These are phyloP conservation scores for Xestoiulus laeticollis DNA, from an alignment of 2,888 invertebrate species.

Conservation along the genomic window DNA sequence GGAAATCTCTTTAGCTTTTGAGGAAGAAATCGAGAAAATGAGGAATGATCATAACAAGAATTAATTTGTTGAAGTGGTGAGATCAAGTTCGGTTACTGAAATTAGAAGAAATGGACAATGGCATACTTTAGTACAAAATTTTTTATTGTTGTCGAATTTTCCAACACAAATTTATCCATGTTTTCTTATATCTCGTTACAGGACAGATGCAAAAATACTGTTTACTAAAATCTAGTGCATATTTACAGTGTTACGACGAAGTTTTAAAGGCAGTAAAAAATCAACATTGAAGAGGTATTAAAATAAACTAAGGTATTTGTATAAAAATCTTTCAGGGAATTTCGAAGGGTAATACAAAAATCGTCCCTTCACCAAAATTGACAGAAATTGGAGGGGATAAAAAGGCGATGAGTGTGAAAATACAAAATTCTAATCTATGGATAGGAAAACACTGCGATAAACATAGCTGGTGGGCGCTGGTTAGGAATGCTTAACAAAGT, in stretches of 20 bases:
- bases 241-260: slow-evolving; percentile 4
- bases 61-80: too few species aligned
- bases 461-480: neutral
- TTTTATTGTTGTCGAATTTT: neutral
- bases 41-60: too few species aligned
- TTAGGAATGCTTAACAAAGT: neutral
- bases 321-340: slow-evolving; percentile 27
- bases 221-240: slow-evolving; percentile 22
- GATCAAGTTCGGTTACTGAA: too few species aligned
- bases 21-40: too few species aligned
- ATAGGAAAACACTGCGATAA: slow-evolving; percentile 22
- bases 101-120: neutral
- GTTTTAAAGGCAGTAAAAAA: neutral
- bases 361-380: slow-evolving; percentile 17
- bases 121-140: neutral
- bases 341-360: slow-evolving; percentile 29
- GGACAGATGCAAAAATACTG: slow-evolving; percentile 6
- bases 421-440: neutral
- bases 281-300: slow-evolving; percentile 6
- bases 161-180: slow-evolving; percentile 5
- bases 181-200: neutral
- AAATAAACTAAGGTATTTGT: neutral
- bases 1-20: too few species aligned
- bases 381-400: neutral
- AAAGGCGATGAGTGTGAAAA: neutral